Percentiles rank a stretch among this genome's conserved stretches.
Conservation (phyloP, 1,140 invertebrate genomes). For the Lordiphosa collinella region DNA sequence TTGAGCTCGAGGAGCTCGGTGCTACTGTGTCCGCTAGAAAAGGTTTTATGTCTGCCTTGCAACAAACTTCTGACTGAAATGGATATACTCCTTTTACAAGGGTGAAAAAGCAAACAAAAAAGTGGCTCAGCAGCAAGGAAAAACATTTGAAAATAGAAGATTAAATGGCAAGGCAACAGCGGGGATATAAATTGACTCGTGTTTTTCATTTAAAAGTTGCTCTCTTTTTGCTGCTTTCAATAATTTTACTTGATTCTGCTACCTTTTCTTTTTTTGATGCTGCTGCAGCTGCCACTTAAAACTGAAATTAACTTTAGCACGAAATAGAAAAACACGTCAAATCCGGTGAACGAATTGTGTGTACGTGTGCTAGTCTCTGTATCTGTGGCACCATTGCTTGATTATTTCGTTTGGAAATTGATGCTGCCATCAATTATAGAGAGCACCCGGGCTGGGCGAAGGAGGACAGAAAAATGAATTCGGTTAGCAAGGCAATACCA, state of each 20-base stretch:
- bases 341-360: slow-evolving; percentile 21
- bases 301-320: slow-evolving; percentile 66
- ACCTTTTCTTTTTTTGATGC: slow-evolving; percentile 22
- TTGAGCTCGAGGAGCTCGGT: no score
- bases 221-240: slow-evolving; percentile 46
- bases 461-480: slow-evolving; percentile 37
- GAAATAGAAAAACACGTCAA: slow-evolving; percentile 31
- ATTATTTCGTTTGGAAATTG: slow-evolving; percentile 73
- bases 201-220: slow-evolving; percentile 63
- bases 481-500: slow-evolving; percentile 31
- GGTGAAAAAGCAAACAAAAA: slow-evolving; percentile 23
- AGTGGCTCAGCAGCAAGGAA: slow-evolving; percentile 50
- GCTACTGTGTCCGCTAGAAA: no score
- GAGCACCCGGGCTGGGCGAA: slow-evolving; percentile 23
- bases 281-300: slow-evolving; percentile 31
- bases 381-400: slow-evolving; percentile 40
- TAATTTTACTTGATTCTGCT: slow-evolving; percentile 51
- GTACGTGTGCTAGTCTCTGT: slow-evolving; percentile 16
- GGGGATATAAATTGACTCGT: slow-evolving; percentile 68
- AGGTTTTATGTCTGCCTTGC: no score
- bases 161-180: slow-evolving; percentile 33
- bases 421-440: slow-evolving; percentile 71
- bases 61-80: background rate
- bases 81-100: no score
- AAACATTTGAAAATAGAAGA: slow-evolving; percentile 58